A percentile compares a stretch with the other conserved stretches of the same genome.
Conservation (phyloP, 2,888 invertebrate species). For the Phrixothrix hirtus region DNA sequence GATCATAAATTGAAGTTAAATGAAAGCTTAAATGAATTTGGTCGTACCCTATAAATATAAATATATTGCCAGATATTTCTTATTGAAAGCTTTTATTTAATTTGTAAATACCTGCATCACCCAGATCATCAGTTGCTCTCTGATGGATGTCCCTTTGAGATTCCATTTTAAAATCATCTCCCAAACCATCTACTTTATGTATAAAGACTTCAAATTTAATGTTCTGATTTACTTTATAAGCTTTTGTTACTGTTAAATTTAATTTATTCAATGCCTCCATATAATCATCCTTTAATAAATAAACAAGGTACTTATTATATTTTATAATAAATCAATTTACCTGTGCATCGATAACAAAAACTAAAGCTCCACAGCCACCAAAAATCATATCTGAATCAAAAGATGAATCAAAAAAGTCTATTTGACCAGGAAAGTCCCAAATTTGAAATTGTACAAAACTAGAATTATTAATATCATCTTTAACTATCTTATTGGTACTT, state of each 20-base stretch:
- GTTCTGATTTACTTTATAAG: slow-evolving; percentile 91
- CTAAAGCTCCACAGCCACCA: slow-evolving; percentile 94
- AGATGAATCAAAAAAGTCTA: slow-evolving; percentile 94
- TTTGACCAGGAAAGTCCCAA: slow-evolving; percentile 99
- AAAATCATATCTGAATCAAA: slow-evolving; percentile 97
- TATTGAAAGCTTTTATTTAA: too few relatives aligned
- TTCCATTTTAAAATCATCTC: slow-evolving; percentile 99
- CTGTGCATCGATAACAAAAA: slow-evolving; percentile 99
- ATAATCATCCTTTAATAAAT: too few relatives aligned
- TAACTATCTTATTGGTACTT: slow-evolving; percentile 97
- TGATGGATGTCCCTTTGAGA: slow-evolving; percentile 98
- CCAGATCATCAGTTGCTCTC: slow-evolving; percentile 90
- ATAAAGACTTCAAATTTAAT: slow-evolving; percentile 99
- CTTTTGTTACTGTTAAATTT: slow-evolving; percentile 90
- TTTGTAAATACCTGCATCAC: slow-evolving; percentile 73
- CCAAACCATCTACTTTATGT: slow-evolving; percentile 98
- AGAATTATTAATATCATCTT: slow-evolving; percentile 95
- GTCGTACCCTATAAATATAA: slow-evolving; percentile 65
- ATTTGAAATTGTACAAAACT: slow-evolving; percentile 99
- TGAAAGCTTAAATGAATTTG: slow-evolving; percentile 93
- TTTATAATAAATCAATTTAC: too few relatives aligned
- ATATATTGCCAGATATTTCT: too few relatives aligned
- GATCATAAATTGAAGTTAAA: slow-evolving; percentile 98
- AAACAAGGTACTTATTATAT: too few relatives aligned
- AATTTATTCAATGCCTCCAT: slow-evolving; percentile 93